phyloP scores from a whole-genome alignment of 1,140 invertebrate species.

The Stenopsyche tienmushanensis region DNA sequence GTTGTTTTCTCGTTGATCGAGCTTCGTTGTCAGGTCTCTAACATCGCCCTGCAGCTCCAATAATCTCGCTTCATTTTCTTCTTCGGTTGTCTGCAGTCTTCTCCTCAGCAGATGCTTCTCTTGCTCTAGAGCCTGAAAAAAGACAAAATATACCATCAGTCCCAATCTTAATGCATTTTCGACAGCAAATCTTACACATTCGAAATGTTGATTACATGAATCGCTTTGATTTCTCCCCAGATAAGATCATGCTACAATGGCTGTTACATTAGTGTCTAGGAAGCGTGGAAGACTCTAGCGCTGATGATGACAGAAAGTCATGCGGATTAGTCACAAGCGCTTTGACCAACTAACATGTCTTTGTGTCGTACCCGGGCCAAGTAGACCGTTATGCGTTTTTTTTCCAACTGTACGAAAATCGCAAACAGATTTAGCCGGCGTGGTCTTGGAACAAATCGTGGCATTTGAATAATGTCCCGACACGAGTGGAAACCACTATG shows the following conservation, averaged over 20 bases:
- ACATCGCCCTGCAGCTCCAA: conserved; percentile 87
- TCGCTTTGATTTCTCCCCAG: background rate
- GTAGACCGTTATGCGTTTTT: background rate
- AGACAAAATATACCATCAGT: conserved; percentile 15
- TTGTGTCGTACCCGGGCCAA: background rate
- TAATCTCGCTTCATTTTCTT: conserved; percentile 86
- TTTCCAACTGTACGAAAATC: background rate
- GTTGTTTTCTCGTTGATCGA: conserved; percentile 63
- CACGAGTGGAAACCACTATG: background rate
- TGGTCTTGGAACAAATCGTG: no score
- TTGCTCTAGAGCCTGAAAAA: conserved; percentile 83
- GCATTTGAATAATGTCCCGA: background rate
- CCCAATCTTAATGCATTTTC: no score
- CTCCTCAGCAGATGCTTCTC: conserved; percentile 85
- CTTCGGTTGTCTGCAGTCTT: conserved; percentile 78
- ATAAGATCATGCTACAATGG: background rate
- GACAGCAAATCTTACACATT: background rate
- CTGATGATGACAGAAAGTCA: background rate
- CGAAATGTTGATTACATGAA: background rate
- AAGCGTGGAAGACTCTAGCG: conserved; percentile 14
- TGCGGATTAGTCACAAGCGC: background rate
- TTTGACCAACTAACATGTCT: background rate
- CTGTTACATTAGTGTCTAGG: conserved; percentile 2
- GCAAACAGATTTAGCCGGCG: background rate
- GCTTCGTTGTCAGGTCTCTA: conserved; percentile 68